Evolutionary conservation across 1,140 invertebrate species (phyloP), one percentile per base, ranked within the genome.

Genomic region (Hylyphantes graminicola): DNA sequence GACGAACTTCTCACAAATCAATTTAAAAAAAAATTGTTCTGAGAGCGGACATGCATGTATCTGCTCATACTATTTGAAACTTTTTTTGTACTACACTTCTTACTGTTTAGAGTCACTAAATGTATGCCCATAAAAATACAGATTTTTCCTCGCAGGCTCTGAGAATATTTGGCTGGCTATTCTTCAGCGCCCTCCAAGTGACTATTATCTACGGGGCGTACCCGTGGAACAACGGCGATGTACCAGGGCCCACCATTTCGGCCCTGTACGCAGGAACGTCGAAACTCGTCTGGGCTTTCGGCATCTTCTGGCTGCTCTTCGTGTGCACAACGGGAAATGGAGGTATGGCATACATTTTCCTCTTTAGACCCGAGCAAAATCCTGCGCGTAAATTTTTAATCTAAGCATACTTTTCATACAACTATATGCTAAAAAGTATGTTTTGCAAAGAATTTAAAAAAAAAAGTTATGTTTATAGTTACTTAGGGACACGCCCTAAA

Each of bases 251-350:
- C 7, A 61, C 76, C 12, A 61, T 85, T 17, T 70, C 85, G 7
- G 55, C 82, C 7, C 15, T 86, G 10, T 87, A 87, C n/a, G 85
- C 86, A 17, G 85, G 86, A 17, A 75, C 70, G 11, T 74, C 82
- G 8, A 84, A 81, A 35, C 67, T 73, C 12, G 80, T 81, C 11
- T 87, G 86, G 86, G 50, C 79, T 10, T 65, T 86, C 15, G 85
- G 85, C 9, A 85, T 87, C n/a, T 73, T 74, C 11, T 87, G 86
- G 86, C 51, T 87, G 53, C 77, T 85, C 10, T 84, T 86, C 7
- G 74, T 72, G 12, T 87, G 86, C 53, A n/a, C 54, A 11, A 86
- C 79, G 12, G 86, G 86, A 17, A 76, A 86, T 19, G 86, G 85
- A 78, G 86, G 86, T 87, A 57, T n/a, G 51, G 64, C 7, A n/a